Conservation (phyloP, 2,888 invertebrate species). For the Elegia similella region DNA sequence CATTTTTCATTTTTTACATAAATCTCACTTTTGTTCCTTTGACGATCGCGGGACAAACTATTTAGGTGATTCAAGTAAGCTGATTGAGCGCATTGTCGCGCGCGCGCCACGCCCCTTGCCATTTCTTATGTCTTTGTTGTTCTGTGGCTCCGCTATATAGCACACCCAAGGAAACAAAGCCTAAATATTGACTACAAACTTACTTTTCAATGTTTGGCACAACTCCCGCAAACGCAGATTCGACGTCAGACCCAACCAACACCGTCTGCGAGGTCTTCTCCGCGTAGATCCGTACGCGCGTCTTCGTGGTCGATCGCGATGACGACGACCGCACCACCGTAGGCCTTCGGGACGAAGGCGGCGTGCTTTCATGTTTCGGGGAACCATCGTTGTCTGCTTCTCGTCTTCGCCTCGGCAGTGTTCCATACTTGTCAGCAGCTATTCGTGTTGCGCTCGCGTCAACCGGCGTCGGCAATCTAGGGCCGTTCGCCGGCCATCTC, state of each 20-base stretch:
- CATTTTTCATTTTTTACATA: too few species aligned
- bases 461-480: slow-evolving; percentile 54
- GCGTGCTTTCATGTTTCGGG: slow-evolving; percentile 64
- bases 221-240: slow-evolving; percentile 85
- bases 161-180: too few species aligned
- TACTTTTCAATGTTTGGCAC: slow-evolving; percentile 71
- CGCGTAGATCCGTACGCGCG: slow-evolving; percentile 87
- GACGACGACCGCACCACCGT: slow-evolving; percentile 65
- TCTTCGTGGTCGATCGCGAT: slow-evolving; percentile 61
- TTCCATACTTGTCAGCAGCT: slow-evolving; percentile 88
- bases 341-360: slow-evolving; percentile 61
- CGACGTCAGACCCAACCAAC: slow-evolving; percentile 86
- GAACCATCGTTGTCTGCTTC: slow-evolving; percentile 84
- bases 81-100: too few species aligned
- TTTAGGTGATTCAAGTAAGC: too few species aligned
- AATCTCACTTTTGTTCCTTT: too few species aligned
- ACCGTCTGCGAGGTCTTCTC: slow-evolving; percentile 90
- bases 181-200: slow-evolving; percentile 25
- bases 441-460: slow-evolving; percentile 63
- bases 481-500: slow-evolving; percentile 84
- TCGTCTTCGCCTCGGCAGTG: slow-evolving; percentile 87
- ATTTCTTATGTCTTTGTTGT: too few species aligned
- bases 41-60: too few species aligned
- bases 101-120: too few species aligned
- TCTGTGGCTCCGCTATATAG: too few species aligned